These are phyloP conservation scores for Hyppa rectilinea DNA, from an alignment of 2,888 invertebrate species.

Conservation along the genomic window DNA sequence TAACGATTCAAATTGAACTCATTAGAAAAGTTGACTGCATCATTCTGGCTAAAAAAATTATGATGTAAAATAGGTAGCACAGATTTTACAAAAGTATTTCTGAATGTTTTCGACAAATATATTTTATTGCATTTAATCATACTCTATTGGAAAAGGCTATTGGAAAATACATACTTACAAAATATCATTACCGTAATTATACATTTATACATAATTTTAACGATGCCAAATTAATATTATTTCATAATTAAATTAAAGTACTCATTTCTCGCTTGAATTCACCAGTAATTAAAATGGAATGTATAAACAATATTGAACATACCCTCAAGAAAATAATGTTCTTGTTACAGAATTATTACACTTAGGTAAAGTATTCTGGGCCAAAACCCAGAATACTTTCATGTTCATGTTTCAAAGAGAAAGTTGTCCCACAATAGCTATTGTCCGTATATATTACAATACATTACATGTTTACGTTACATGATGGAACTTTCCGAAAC, in stretches of 20 bases:
- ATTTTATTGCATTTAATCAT: slow-evolving; percentile 9
- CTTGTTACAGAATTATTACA: slow-evolving; percentile 12
- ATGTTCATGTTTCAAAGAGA: slow-evolving; percentile 36
- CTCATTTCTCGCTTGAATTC: slow-evolving; percentile 7
- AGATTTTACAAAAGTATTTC: slow-evolving; percentile 35
- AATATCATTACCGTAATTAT: slow-evolving; percentile 46
- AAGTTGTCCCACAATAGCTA: slow-evolving; percentile 45
- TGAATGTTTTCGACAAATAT: not conserved
- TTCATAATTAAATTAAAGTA: slow-evolving; percentile 17
- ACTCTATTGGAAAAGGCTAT: slow-evolving; percentile 30
- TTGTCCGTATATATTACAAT: slow-evolving; percentile 41
- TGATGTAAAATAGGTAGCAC: not conserved
- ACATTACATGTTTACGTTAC: slow-evolving; percentile 40
- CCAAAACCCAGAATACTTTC: slow-evolving; percentile 7
- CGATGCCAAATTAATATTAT: slow-evolving; percentile 37
- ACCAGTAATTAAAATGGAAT: slow-evolving; percentile 12
- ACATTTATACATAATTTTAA: slow-evolving; percentile 48
- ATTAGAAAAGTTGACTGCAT: not conserved
- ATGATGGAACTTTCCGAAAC: slow-evolving; percentile 31
- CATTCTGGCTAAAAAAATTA: not conserved
- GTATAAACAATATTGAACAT: slow-evolving; percentile 4
- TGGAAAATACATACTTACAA: slow-evolving; percentile 41
- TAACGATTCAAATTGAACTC: not conserved
- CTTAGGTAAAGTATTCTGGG: slow-evolving; percentile 9
- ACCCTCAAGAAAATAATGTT: slow-evolving; percentile 14